A percentile compares a stretch with the other conserved stretches of the same genome.
Conservation (phyloP, 2,888 invertebrate genomes). For the Neocrepidodera transversa region DNA sequence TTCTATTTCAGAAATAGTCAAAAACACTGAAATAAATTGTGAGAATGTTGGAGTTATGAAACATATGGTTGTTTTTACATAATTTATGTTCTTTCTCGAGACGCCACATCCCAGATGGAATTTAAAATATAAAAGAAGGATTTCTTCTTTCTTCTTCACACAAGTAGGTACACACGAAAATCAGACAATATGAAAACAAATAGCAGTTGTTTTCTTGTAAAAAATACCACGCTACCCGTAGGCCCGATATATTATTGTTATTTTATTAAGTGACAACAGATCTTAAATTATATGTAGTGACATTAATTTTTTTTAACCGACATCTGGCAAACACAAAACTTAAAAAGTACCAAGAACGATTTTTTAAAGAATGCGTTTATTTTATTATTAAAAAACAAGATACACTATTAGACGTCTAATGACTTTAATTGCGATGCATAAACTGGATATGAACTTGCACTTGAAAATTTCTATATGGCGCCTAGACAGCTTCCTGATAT, state of each 20-base stretch:
- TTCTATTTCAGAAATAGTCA: no score
- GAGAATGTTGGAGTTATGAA: no score
- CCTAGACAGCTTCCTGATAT: background rate
- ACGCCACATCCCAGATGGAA: constrained; percentile 11
- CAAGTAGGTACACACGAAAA: constrained; percentile 19
- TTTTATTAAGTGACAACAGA: constrained; percentile 34
- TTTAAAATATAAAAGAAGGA: constrained; percentile 8
- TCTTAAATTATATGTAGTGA: constrained; percentile 27
- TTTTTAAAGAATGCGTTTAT: background rate
- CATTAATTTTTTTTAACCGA: constrained; percentile 15
- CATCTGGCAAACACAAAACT: constrained; percentile 26
- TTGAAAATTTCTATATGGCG: background rate
- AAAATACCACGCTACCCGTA: constrained; percentile 27
- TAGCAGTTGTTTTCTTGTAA: constrained; percentile 23
- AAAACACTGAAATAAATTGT: no score
- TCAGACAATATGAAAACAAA: constrained; percentile 27
- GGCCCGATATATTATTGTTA: constrained; percentile 29
- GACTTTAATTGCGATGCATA: background rate
- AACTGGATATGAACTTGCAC: background rate
- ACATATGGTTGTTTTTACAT: constrained; percentile 6
- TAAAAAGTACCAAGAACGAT: no score
- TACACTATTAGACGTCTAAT: no score
- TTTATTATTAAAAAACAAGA: no score
- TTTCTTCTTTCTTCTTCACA: constrained; percentile 5
- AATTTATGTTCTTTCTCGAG: constrained; percentile 7